Percentiles rank a stretch among this genome's conserved stretches.
Conservation (phyloP, 2,113 vertebrate species). For the Catharus bicknelli region DNA sequence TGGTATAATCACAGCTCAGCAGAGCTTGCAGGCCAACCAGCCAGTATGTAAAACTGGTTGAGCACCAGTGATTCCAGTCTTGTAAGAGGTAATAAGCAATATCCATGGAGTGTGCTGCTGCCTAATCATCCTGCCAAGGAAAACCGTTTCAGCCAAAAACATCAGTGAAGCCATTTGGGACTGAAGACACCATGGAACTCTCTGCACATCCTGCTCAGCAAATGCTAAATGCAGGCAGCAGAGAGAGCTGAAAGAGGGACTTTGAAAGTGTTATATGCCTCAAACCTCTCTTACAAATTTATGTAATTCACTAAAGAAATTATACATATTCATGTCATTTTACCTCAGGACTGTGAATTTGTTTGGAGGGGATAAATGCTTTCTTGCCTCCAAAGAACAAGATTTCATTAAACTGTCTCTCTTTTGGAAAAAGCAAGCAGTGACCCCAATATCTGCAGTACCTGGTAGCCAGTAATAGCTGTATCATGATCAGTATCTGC, state of each 20-base stretch:
- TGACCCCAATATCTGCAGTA: not conserved
- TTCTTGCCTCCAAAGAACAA: not conserved
- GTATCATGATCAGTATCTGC: not conserved
- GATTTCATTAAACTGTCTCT: constrained; percentile 2
- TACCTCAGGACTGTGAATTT: not conserved
- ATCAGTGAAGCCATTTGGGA: not conserved
- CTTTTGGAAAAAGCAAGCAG: not conserved
- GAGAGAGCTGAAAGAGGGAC: not conserved
- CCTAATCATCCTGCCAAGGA: not conserved
- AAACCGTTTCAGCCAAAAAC: not conserved
- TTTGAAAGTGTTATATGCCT: not conserved
- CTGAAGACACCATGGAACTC: not conserved
- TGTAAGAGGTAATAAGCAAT: not conserved
- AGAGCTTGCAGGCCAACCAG: not conserved
- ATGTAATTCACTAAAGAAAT: not conserved
- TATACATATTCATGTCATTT: not conserved
- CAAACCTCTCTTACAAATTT: constrained; percentile 16
- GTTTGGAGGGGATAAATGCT: not conserved
- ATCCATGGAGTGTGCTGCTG: not conserved
- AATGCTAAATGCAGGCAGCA: not conserved
- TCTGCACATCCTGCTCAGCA: not conserved
- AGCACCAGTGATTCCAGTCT: not conserved
- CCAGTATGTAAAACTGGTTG: not conserved
- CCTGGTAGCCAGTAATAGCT: not conserved
- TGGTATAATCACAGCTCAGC: not conserved